Evolutionary conservation across 2,113 vertebrate species (phyloP).

Genomic region (Pleuronectes platessa): DNA sequence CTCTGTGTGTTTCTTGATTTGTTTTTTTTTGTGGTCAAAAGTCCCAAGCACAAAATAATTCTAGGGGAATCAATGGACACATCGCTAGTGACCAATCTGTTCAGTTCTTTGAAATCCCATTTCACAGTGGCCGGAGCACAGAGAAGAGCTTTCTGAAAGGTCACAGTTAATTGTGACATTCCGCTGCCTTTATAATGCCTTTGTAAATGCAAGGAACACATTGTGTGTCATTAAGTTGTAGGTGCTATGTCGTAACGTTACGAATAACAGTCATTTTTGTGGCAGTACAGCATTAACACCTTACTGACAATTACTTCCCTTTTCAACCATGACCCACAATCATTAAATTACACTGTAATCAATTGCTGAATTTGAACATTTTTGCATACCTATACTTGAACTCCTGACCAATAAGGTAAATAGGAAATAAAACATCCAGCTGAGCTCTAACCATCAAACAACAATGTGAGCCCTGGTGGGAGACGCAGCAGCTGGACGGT

Average conservation of each 20-base stretch:
- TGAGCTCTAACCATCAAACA: slow-evolving; percentile 25
- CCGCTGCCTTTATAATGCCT: neutral
- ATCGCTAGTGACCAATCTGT: neutral
- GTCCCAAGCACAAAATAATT: neutral
- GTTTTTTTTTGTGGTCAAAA: neutral
- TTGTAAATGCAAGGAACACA: neutral
- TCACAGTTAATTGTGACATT: neutral
- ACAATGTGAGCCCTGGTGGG: slow-evolving; percentile 17
- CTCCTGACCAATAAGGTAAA: neutral
- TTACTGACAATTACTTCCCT: slow-evolving; percentile 3
- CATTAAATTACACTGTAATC: neutral
- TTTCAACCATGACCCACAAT: neutral
- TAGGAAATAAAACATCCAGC: slow-evolving; percentile 20
- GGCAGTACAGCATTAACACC: neutral
- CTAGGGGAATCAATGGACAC: no score
- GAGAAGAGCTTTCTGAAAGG: neutral
- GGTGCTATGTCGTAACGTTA: slow-evolving; percentile 7
- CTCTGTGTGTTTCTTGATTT: neutral
- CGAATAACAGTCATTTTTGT: neutral
- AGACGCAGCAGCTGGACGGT: slow-evolving; percentile 69
- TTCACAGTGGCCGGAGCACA: neutral
- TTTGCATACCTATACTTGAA: neutral
- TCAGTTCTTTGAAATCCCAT: neutral
- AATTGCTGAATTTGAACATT: neutral
- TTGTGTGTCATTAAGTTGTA: neutral